Evolutionary conservation across 2,113 vertebrate genomes (phyloP), one percentile per base, ranked within the genome.

Genomic region (Oreotrochilus melanogaster): DNA sequence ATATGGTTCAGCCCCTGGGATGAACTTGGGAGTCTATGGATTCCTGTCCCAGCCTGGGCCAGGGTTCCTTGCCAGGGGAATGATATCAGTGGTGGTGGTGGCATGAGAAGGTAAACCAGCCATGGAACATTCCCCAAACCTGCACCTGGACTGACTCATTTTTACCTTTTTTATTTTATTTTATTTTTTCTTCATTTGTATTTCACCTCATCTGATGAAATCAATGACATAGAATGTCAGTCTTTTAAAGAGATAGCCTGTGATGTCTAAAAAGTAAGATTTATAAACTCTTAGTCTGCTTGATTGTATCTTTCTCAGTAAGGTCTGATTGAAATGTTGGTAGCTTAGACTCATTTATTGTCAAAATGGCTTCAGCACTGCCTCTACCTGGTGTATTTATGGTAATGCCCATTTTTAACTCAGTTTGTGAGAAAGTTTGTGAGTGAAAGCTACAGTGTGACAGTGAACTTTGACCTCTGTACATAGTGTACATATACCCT

Each of bases 61-160:
- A 1, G 1, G 14, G 11, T 62, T 86, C 25, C 5, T 48, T 71
- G 47, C 43, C 18, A 53, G 28, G 19, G 16, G 4, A 89, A 28
- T 0, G 1, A 33, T 13, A 39, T 42, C 0, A 0, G 8, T 62
- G 37, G 37, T 74, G n/a, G 22, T 39, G 21, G 30, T 30, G 5
- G 2, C 43, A 22, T 24, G 60, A 92, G 57, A 58, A 86, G 11
- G 14, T 78, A 83, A 28, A 28, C 37, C 51, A 78, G 17, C 58
- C 30, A 2, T 19, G 18, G 75, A 72, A 8, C 3, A 30, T 58
- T 66, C 48, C 19, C 7, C 10, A 65, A 30, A 57, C 7, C 39
- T 88, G n/a, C 24, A n/a, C 30, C 2, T 2, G 35, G 4, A 18
- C 15, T 25, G 56, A 37, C 13, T 87, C n/a, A 6, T 8, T 31